A percentile compares a stretch with the other conserved stretches of the same genome.
Conservation (phyloP, 1,140 invertebrate species). For the Teleopsis dalmanni region DNA sequence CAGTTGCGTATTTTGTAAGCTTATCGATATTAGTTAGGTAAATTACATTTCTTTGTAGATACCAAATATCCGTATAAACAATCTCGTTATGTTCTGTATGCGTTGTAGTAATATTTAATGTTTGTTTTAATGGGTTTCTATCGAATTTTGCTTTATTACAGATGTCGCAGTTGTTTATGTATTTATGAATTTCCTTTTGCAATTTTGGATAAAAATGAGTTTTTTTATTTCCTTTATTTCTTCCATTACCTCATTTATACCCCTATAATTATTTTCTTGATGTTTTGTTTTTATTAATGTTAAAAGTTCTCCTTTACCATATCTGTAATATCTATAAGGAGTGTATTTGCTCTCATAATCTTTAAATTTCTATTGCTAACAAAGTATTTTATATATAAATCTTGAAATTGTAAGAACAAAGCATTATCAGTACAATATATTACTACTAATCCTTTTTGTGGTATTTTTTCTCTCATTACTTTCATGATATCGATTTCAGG, state of each 20-base stretch:
- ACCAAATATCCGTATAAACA: constrained; percentile 8
- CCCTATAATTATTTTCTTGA: constrained; percentile 13
- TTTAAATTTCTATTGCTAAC: constrained; percentile 3
- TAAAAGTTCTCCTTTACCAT: neutral
- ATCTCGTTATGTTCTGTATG: constrained; percentile 4
- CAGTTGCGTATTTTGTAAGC: constrained; percentile 7
- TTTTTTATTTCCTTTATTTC: constrained; percentile 14
- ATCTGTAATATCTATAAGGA: constrained; percentile 1
- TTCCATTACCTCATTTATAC: constrained; percentile 16
- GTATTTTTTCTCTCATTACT: constrained; percentile 1
- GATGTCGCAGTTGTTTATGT: constrained; percentile 8
- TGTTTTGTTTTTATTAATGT: constrained; percentile 5
- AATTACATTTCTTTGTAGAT: constrained; percentile 1
- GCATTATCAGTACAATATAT: neutral
- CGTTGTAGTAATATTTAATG: constrained; percentile 3
- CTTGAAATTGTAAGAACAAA: constrained; percentile 9
- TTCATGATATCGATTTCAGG: neutral
- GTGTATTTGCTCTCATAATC: constrained; percentile 2
- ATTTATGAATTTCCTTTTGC: constrained; percentile 7
- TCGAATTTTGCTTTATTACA: constrained; percentile 5
- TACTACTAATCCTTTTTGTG: neutral
- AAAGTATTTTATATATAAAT: constrained; percentile 4
- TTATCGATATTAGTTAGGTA: constrained; percentile 5
- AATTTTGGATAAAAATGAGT: constrained; percentile 19
- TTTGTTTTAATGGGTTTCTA: constrained; percentile 1